Base-by-base conservation (phyloP, 2,888 invertebrate species). In the Caradrina kadenii region DNA sequence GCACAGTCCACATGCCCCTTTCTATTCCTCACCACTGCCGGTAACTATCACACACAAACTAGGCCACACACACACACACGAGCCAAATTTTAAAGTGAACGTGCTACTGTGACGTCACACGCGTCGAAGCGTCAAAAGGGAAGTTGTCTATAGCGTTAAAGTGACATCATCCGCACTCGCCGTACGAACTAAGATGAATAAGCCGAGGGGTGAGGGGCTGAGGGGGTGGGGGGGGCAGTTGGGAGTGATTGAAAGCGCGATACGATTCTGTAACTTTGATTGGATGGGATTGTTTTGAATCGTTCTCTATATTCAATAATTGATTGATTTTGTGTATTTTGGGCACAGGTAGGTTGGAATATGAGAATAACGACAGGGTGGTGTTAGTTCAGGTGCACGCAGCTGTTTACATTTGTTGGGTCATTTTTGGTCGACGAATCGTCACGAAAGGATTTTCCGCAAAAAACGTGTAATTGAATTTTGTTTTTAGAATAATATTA, bases 121-220 rank as follows among this genome's bases (percentile, higher is more conserved):
- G 49, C 65, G n/a, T 60, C 78, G 64, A 63, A 45, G 31, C 48
- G 73, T 54, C 58, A 42, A 48, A 73, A 62, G 62, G 62, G 62
- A 76, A 74, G 68, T 79, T 67, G 62, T 59, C 58, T 22, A 61
- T 55, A 45, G 31, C 52, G 31, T 62, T 49, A 42, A 79, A 79
- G 75, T 76, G 79, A 79, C 79, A 67, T 58, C 75, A 50, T 79
- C 79, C 75, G 75, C 39, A 66, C 61, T 45, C 62, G 52, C 19
- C 45, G 35, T 17, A 22, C 31, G 45, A 31, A 52, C 62, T 55
- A 31, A 60, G 64, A 75, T 60, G 79, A 78, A 78, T 31, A 72
- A 72, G 35, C 26, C 17, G 17, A 42, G 21, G 19, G 39, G 21
- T 1, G 17, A 7, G 4, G 2, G 19, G 52, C 21, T 56, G 52